Evolutionary conservation across 2,797 vertebrate genomes (phyloP).

Genomic region (Vultur gryphus): DNA sequence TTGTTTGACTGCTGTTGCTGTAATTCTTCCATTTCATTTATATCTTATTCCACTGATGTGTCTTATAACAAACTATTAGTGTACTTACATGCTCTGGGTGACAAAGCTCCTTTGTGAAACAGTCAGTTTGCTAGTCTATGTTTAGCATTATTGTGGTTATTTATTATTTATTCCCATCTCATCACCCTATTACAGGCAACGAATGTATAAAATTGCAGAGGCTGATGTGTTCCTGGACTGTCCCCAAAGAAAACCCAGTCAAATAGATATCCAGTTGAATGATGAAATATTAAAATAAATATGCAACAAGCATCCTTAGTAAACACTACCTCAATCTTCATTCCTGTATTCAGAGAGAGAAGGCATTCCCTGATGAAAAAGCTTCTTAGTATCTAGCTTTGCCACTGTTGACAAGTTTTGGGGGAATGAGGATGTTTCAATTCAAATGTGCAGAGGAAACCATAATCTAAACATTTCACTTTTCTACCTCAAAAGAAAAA

Average conservation of each 20-base stretch:
- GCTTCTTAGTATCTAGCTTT: neutral
- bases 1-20: neutral
- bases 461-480: neutral
- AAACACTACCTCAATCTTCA: neutral
- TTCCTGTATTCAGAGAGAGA: neutral
- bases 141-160: neutral
- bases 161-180: slow-evolving; percentile 36
- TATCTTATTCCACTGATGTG: neutral
- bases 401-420: neutral
- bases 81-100: neutral
- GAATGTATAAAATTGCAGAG: neutral
- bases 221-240: neutral
- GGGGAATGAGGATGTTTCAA: neutral
- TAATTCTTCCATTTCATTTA: slow-evolving; percentile 12
- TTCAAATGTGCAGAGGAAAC: neutral
- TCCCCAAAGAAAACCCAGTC: neutral
- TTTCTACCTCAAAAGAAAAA: neutral
- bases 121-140: neutral
- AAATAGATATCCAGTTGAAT: neutral
- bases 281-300: slow-evolving; percentile 20
- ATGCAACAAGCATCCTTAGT: neutral
- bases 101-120: neutral
- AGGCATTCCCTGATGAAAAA: neutral
- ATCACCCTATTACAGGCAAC: slow-evolving; percentile 9
- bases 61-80: neutral